Percentiles rank a stretch among this genome's conserved stretches.
These are phyloP conservation scores for Aptenodytes patagonicus DNA, from an alignment of 2,113 vertebrate species.

Conservation along the genomic window DNA sequence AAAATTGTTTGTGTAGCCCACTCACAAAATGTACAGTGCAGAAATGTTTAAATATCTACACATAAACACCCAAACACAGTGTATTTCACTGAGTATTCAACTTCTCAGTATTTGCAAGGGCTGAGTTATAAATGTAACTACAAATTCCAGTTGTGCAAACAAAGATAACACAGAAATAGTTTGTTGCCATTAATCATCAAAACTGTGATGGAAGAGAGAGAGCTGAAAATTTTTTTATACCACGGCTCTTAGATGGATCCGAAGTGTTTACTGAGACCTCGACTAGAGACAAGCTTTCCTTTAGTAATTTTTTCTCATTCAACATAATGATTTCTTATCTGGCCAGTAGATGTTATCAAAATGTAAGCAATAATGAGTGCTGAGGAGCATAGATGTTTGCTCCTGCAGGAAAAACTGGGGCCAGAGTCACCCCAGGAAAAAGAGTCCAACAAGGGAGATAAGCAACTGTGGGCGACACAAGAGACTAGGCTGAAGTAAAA, in stretches of 20 bases:
- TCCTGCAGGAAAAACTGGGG: neutral
- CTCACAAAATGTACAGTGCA: neutral
- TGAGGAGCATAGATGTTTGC: neutral
- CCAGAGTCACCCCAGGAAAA: neutral
- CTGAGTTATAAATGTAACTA: neutral
- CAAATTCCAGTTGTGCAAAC: neutral
- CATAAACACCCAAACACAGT: neutral
- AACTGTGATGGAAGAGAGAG: neutral
- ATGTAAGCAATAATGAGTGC: neutral
- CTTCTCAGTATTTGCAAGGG: neutral
- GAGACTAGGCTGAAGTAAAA: neutral
- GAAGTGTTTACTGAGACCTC: neutral
- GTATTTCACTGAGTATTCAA: neutral
- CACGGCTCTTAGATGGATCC: neutral
- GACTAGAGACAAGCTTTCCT: neutral
- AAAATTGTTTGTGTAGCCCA: neutral
- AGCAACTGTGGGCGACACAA: neutral
- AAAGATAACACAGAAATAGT: neutral
- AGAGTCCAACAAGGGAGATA: neutral
- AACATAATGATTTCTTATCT: neutral
- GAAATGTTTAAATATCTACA: neutral
- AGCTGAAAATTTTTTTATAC: neutral
- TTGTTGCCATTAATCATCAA: neutral
- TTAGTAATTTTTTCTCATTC: neutral
- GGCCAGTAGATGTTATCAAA: neutral